phyloP scores from a whole-genome alignment of 2,797 vertebrate genomes.

The Hydrophis major region DNA sequence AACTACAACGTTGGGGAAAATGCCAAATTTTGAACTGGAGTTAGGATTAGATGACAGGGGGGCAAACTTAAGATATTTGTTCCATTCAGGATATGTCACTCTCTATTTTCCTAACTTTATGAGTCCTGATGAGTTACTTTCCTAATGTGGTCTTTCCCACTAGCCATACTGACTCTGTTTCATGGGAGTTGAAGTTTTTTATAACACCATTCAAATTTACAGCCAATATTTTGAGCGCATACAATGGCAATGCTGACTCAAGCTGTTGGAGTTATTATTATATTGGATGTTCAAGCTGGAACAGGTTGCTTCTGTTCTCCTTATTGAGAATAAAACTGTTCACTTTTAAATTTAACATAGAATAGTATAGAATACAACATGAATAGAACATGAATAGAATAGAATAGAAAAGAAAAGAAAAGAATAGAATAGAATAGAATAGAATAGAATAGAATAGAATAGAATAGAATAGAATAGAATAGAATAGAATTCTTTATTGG shows the following conservation, averaged over 20 bases:
- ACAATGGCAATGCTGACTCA: neutral
- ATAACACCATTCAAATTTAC: neutral
- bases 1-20: neutral
- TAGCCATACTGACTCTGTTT: neutral
- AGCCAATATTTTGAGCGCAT: neutral
- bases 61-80: neutral
- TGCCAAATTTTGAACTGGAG: neutral
- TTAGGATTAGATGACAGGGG: neutral
- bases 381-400: no score
- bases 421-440: neutral
- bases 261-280: neutral
- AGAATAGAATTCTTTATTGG: no score
- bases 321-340: neutral
- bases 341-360: neutral
- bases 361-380: no score
- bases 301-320: neutral
- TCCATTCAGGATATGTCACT: neutral
- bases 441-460: no score
- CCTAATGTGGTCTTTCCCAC: neutral
- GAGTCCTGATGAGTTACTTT: neutral
- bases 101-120: neutral
- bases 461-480: no score
- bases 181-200: neutral
- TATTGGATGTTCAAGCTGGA: neutral
- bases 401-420: no score